Evolutionary conservation across 2,888 invertebrate species (phyloP).

Genomic region (Mystacides longicornis): DNA sequence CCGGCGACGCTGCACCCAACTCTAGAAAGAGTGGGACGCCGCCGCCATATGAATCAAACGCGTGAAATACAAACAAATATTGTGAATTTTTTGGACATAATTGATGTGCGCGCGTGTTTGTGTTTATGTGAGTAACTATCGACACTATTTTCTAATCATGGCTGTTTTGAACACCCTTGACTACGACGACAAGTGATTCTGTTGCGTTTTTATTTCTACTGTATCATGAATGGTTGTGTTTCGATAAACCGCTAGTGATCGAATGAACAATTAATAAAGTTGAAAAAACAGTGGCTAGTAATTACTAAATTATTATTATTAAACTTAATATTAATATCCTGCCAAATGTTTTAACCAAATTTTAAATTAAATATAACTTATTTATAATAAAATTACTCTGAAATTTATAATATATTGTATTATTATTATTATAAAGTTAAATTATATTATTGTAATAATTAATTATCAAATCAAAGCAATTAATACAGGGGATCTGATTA

Average conservation of each 20-base stretch:
- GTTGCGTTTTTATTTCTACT: too few species aligned
- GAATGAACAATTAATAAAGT: background rate
- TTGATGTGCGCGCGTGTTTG: too few species aligned
- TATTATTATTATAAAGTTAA: background rate
- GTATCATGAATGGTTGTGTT: too few species aligned
- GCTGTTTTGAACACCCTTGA: too few species aligned
- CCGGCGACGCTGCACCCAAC: conserved; percentile 26
- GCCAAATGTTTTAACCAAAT: conserved; percentile 18
- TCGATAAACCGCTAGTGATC: too few species aligned
- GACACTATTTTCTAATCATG: too few species aligned
- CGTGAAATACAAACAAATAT: conserved; percentile 14
- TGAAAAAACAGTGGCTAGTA: background rate
- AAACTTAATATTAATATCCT: conserved; percentile 16
- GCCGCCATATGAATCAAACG: conserved; percentile 24
- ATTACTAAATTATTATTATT: background rate
- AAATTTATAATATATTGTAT: background rate
- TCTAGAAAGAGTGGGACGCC: conserved; percentile 25
- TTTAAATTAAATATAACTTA: background rate
- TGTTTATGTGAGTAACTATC: too few species aligned
- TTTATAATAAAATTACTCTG: background rate
- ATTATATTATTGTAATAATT: too few species aligned
- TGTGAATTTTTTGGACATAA: too few species aligned
- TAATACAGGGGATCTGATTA: background rate
- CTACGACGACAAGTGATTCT: too few species aligned
- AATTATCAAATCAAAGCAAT: background rate